These are phyloP conservation scores for Natrix natrix DNA, from an alignment of 2,797 vertebrate genomes.

Conservation along the genomic window DNA sequence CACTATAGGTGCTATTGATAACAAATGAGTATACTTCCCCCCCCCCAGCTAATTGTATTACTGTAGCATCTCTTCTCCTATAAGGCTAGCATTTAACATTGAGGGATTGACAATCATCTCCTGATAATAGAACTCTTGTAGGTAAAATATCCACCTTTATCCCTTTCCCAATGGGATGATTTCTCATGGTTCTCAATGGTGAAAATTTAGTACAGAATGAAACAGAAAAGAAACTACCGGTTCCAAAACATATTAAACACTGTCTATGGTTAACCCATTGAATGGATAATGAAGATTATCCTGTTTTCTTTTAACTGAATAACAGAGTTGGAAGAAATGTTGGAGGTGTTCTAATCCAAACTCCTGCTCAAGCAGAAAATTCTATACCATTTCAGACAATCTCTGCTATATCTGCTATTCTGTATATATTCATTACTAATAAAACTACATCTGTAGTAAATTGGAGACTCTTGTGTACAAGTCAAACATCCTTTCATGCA, in stretches of 20 bases:
- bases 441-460: neutral
- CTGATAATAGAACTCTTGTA: neutral
- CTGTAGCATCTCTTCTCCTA: no score
- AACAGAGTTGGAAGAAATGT: neutral
- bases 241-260: neutral
- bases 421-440: neutral
- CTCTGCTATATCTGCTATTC: neutral
- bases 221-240: neutral
- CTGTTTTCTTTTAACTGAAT: neutral
- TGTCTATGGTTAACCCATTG: neutral
- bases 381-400: neutral
- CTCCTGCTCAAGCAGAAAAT: neutral
- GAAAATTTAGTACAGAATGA: neutral
- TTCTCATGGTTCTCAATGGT: neutral
- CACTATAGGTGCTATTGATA: no score
- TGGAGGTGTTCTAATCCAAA: neutral
- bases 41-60: no score
- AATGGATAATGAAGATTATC: rapidly evolving
- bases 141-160: neutral
- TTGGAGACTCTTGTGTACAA: neutral
- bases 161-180: neutral
- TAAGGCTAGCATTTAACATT: no score
- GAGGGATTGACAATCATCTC: neutral
- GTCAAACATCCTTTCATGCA: neutral
- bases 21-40: no score